Conservation (phyloP, 1,140 invertebrate genomes). For the Drosophila kanapiae region DNA sequence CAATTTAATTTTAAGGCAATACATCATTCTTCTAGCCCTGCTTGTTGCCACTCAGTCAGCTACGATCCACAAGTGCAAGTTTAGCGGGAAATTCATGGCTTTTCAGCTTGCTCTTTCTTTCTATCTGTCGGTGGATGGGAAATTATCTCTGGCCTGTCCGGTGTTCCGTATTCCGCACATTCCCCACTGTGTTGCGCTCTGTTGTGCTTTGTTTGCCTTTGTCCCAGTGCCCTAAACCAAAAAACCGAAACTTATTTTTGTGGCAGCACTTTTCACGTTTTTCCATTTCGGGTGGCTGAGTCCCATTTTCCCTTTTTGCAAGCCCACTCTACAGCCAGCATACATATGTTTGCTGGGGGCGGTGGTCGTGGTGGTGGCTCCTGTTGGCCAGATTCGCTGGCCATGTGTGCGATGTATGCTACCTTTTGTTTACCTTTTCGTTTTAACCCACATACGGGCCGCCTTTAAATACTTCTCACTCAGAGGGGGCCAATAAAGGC, state of each 20-base stretch:
- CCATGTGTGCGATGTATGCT: constrained; percentile 64
- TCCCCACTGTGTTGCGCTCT: constrained; percentile 44
- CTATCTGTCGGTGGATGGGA: background rate
- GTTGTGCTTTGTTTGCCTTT: constrained; percentile 64
- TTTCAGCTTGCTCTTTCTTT: background rate
- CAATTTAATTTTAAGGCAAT: background rate
- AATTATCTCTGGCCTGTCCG: constrained; percentile 28
- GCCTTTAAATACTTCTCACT: constrained; percentile 69
- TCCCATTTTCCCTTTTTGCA: constrained; percentile 12
- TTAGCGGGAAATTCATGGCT: constrained; percentile 20
- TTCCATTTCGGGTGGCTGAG: constrained; percentile 53
- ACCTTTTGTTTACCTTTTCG: constrained; percentile 79
- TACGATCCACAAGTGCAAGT: constrained; percentile 41
- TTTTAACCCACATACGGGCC: constrained; percentile 73
- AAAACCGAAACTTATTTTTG: constrained; percentile 68
- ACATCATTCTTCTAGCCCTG: background rate
- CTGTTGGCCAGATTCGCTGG: constrained; percentile 49
- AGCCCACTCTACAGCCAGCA: background rate
- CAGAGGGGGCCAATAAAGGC: constrained; percentile 36
- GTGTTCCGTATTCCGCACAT: constrained; percentile 17
- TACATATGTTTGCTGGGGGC: constrained; percentile 62
- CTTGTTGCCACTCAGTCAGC: constrained; percentile 8
- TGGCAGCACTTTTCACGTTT: constrained; percentile 82
- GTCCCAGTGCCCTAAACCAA: constrained; percentile 62
- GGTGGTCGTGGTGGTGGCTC: constrained; percentile 3